Evolutionary conservation across 1,140 invertebrate genomes (phyloP), one percentile per base, ranked within the genome.

Genomic region (Paralvinella palmiformis): DNA sequence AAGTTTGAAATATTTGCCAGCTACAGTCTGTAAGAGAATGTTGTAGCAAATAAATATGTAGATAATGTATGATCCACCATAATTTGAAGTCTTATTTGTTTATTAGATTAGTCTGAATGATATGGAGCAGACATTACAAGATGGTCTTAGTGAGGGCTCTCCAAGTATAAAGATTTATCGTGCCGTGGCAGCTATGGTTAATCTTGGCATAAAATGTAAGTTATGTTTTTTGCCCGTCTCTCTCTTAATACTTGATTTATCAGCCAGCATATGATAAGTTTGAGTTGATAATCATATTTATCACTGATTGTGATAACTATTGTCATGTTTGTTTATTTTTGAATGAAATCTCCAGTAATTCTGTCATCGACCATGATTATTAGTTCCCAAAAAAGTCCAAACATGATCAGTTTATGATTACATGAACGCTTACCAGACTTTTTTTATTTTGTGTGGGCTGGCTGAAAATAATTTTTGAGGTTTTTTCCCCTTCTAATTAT

Each of bases 141-240:
- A 55, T 81, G 2, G 50, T 84, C 15, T 75, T 85, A 17, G 81
- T 35, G 70, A 73, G 24, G 75, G 73, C 36, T 60, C 73, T n/a
- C 62, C 73, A 32, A 73, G 79, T 24, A 69, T 74, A 53, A 75
- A 76, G 67, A 74, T 83, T 27, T 80, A 73, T 52, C 70, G 75
- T 73, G 75, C 79, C 59, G 76, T 72, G 66, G 71, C 76, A 65
- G 75, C 77, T 22, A 66, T 79, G 22, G 77, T 77, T 64, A 82
- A 81, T 69, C 60, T 81, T 10, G 79, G 76, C n/a, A 67, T 78
- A 36, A 59, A 70, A 72, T 72, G 77, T 79, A 68, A 68, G 67
- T 61, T 50, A n/a, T n/a, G n/a, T n/a, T n/a, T n/a, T n/a, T n/a
- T n/a, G n/a, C n/a, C n/a, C n/a, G n/a, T n/a, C n/a, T n/a, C n/a